These are phyloP conservation scores for Herminia tarsipennalis DNA, from an alignment of 2,888 invertebrate species.

Conservation along the genomic window DNA sequence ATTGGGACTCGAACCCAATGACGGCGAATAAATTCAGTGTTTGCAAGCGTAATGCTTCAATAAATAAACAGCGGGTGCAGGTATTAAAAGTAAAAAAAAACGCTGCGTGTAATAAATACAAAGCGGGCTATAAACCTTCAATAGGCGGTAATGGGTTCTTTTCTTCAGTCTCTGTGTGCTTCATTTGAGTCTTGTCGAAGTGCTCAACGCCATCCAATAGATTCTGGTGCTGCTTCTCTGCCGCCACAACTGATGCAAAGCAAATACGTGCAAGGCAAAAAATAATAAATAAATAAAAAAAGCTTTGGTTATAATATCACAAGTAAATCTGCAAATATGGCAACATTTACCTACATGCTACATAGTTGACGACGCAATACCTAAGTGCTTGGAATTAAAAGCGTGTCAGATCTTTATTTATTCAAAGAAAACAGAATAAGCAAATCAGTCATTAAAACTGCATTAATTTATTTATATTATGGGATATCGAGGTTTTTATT, in stretches of 20 bases:
- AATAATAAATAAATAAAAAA: constrained; percentile 43
- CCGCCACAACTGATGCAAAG: constrained; percentile 87
- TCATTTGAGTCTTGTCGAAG: constrained; percentile 90
- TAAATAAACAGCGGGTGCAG: constrained; percentile 14
- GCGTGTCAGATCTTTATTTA: constrained; percentile 44
- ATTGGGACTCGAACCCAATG: constrained; percentile 5
- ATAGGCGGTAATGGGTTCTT: constrained; percentile 91
- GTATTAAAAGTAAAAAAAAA: constrained; percentile 22
- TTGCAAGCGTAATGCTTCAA: neutral
- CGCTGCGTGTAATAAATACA: constrained; percentile 10
- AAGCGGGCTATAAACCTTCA: constrained; percentile 86
- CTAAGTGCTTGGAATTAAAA: constrained; percentile 37
- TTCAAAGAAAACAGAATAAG: constrained; percentile 37
- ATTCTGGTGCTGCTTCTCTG: constrained; percentile 90
- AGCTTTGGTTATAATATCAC: constrained; percentile 29
- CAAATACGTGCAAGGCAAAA: constrained; percentile 71
- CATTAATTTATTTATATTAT: constrained; percentile 26
- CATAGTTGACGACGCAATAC: constrained; percentile 15
- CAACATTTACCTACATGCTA: constrained; percentile 46
- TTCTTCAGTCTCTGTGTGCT: constrained; percentile 90
- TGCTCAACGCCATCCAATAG: constrained; percentile 90
- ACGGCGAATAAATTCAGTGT: neutral
- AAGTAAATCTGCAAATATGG: constrained; percentile 24
- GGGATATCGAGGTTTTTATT: too few relatives aligned
- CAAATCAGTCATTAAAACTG: constrained; percentile 40